Conservation (phyloP, 2,113 vertebrate species). For the Hippocampus comes region DNA sequence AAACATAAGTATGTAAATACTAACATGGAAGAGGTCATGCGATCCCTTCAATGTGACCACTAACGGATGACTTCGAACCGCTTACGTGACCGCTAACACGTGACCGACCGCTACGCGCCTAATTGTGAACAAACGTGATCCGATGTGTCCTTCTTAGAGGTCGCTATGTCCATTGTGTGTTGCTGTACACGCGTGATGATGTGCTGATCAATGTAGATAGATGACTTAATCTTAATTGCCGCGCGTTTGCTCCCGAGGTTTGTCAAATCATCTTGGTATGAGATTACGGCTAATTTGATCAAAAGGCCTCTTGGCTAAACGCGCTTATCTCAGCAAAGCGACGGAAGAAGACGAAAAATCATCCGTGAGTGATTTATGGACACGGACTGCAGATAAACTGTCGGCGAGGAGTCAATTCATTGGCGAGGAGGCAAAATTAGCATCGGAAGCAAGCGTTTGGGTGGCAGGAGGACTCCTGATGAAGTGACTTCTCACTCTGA, state of each 20-base stretch:
- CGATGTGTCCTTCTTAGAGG: neutral
- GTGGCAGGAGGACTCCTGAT: neutral
- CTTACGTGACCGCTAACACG: neutral
- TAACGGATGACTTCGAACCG: neutral
- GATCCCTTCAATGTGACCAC: too few species aligned
- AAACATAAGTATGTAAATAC: too few species aligned
- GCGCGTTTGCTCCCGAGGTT: conserved; percentile 8
- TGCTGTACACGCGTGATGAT: conserved; percentile 9
- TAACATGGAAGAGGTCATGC: too few species aligned
- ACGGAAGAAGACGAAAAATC: conserved; percentile 1
- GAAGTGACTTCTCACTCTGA: conserved; percentile 46
- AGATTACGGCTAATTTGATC: conserved; percentile 49
- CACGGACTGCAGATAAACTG: conserved; percentile 36
- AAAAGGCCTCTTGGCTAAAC: conserved; percentile 19
- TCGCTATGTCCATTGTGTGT: neutral
- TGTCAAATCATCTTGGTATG: conserved; percentile 47
- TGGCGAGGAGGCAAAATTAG: conserved; percentile 27
- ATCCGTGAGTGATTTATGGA: conserved; percentile 56
- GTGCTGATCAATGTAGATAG: conserved; percentile 36
- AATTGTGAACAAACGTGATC: neutral
- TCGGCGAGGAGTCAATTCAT: conserved; percentile 1
- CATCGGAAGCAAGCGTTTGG: conserved; percentile 31
- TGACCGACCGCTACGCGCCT: neutral
- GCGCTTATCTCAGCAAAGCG: conserved; percentile 47
- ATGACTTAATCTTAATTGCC: conserved; percentile 42